A percentile compares a stretch with the other conserved stretches of the same genome.
Evolutionary conservation across 2,797 vertebrate species (phyloP).

Genomic region (Darevskia mixta): DNA sequence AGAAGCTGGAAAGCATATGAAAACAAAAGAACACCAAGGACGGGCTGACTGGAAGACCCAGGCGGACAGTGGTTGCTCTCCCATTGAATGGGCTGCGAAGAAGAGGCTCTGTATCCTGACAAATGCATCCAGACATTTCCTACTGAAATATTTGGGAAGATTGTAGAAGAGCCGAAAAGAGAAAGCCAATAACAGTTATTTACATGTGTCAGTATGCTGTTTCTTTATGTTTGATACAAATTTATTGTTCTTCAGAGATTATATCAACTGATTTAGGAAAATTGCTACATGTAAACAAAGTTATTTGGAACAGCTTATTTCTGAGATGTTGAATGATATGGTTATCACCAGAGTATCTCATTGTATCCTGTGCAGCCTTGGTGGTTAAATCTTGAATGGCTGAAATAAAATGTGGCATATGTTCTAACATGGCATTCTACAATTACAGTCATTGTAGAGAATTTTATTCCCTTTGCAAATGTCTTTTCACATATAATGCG

Average conservation of each 20-base stretch:
- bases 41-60: constrained; percentile 18
- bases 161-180: constrained; percentile 24
- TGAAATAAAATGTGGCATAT: constrained; percentile 62
- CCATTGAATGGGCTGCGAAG: constrained; percentile 35
- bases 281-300: constrained; percentile 17
- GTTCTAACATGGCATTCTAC: background rate
- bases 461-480: too few species aligned
- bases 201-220: background rate
- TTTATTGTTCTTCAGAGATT: constrained; percentile 31
- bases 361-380: background rate
- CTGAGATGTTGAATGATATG: constrained; percentile 43
- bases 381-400: background rate
- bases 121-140: constrained; percentile 39
- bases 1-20: constrained; percentile 85
- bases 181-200: background rate
- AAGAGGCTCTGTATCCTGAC: constrained; percentile 34
- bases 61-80: constrained; percentile 53
- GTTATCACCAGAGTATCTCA: constrained; percentile 26
- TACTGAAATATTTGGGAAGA: background rate
- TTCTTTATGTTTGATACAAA: constrained; percentile 21
- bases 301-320: constrained; percentile 38
- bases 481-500: background rate
- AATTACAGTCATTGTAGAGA: background rate
- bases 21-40: background rate
- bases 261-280: constrained; percentile 20